phyloP scores from a whole-genome alignment of 2,797 vertebrate species.

The Sphaeramia orbicularis region DNA sequence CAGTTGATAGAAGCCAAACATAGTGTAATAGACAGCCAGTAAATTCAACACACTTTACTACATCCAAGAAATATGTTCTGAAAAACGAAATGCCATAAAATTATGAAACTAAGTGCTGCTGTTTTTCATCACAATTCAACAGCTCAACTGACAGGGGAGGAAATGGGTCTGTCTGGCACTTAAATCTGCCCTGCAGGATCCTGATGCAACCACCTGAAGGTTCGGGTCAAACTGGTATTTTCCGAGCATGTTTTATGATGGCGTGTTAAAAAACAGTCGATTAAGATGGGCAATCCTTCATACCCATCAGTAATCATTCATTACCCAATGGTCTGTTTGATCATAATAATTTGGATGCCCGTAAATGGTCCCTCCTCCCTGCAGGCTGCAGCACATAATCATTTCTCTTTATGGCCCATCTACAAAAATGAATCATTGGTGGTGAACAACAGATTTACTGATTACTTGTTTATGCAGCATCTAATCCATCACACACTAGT shows the following conservation, averaged over 20 bases:
- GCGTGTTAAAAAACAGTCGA: constrained; percentile 33
- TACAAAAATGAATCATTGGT: constrained; percentile 48
- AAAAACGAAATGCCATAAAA: constrained; percentile 37
- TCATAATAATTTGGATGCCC: constrained; percentile 61
- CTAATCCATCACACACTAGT: constrained; percentile 23
- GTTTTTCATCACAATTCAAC: constrained; percentile 42
- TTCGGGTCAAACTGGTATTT: constrained; percentile 56
- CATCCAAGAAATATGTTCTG: too few species aligned
- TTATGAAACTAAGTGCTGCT: constrained; percentile 30
- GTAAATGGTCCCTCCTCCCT: constrained; percentile 51
- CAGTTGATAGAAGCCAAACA: constrained; percentile 41
- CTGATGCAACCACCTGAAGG: constrained; percentile 27
- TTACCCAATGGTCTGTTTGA: constrained; percentile 61
- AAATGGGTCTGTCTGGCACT: constrained; percentile 18
- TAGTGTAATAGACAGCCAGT: constrained; percentile 32
- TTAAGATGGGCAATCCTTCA: constrained; percentile 41
- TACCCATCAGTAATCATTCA: constrained; percentile 45
- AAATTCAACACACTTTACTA: constrained; percentile 44
- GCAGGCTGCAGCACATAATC: constrained; percentile 56
- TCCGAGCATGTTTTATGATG: constrained; percentile 39
- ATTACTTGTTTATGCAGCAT: constrained; percentile 29
- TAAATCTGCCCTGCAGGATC: constrained; percentile 31
- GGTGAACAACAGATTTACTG: constrained; percentile 40
- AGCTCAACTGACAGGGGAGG: constrained; percentile 12
- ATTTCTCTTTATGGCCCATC: constrained; percentile 51